Evolutionary conservation across 2,888 invertebrate genomes (phyloP).

Genomic region (Drosophila pseudotakahashii): DNA sequence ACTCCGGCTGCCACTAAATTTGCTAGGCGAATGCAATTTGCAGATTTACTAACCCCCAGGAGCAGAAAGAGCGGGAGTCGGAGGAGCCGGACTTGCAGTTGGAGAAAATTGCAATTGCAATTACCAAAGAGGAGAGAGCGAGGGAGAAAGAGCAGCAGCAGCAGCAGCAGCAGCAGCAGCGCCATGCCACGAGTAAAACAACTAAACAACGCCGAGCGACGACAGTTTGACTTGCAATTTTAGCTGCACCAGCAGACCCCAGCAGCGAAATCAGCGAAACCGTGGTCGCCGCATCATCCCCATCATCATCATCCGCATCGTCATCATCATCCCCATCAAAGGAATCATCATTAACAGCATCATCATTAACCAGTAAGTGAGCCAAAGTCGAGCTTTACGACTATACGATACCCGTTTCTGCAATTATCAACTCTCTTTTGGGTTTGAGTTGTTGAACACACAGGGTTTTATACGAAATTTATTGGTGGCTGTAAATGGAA

Average conservation of each 20-base stretch:
- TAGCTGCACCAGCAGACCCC: constrained; percentile 44
- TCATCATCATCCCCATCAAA: constrained; percentile 24
- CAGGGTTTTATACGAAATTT: too few relatives aligned
- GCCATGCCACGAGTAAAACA: constrained; percentile 51
- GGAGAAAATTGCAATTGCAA: constrained; percentile 77
- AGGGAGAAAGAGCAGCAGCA: constrained; percentile 18
- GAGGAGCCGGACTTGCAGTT: constrained; percentile 45
- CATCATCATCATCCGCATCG: constrained; percentile 36
- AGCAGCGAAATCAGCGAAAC: constrained; percentile 43
- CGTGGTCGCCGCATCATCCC: constrained; percentile 34
- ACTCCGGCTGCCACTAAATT: constrained; percentile 57
- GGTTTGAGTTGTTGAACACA: background rate
- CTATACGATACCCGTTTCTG: constrained; percentile 3
- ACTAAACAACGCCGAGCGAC: constrained; percentile 70
- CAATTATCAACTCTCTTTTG: background rate
- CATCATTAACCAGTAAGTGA: constrained; percentile 24
- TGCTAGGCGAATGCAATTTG: constrained; percentile 67
- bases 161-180: constrained; percentile 26
- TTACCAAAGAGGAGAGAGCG: constrained; percentile 58
- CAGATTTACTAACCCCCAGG: constrained; percentile 55
- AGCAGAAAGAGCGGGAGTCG: constrained; percentile 20
- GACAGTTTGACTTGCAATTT: constrained; percentile 77
- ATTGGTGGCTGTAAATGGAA: too few relatives aligned
- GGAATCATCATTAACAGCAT: constrained; percentile 33
- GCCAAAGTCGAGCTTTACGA: constrained; percentile 7